Base-by-base conservation (phyloP, 2,888 invertebrate species). In the Polymixis lichenea region DNA sequence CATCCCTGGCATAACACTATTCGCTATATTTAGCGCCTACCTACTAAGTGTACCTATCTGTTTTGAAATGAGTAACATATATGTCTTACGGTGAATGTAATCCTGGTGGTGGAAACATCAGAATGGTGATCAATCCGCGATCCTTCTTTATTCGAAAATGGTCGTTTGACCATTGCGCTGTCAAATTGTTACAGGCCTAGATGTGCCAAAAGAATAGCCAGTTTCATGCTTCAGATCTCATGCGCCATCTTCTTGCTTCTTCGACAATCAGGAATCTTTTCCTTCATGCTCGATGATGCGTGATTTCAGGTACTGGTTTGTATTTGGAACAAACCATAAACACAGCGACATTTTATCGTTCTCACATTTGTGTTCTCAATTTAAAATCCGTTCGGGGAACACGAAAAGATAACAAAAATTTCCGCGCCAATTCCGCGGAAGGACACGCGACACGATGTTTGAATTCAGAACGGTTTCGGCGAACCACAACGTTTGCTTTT, bases 351-450 rank as follows among this genome's bases (percentile, higher is more conserved):
- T 95, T 92, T 95, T 95, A 95, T 91, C 88, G 90, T 84, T 86
- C 84, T 89, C 84, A 90, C 91, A 94, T 94, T 94, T 92, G 95
- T 91, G 95, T 95, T 95, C 96, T 96, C 95, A 95, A 95, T 96
- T 96, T 94, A 95, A 95, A 96, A 96, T 95, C 94, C 95, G 94
- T 96, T 96, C 96, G 94, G 93, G 94, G 96, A 96, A 96, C 93
- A 95, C 96, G 95, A 95, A 95, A 95, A 96, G 95, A 96, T 95
- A 96, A 96, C 96, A 96, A 96, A 96, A 96, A 96, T 96, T 95
- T 96, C 96, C 96, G 95, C 94, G 94, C 95, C 94, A 93, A 93
- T 95, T 96, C 95, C 92, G 93, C 93, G 92, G 95, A 95, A 95
- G 94, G 95, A 95, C 95, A 96, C 93, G 91, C 94, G 95, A 96